Evolutionary conservation across 2,888 invertebrate species (phyloP), one percentile per base, ranked within the genome.

Genomic region (Patella pellucida): DNA sequence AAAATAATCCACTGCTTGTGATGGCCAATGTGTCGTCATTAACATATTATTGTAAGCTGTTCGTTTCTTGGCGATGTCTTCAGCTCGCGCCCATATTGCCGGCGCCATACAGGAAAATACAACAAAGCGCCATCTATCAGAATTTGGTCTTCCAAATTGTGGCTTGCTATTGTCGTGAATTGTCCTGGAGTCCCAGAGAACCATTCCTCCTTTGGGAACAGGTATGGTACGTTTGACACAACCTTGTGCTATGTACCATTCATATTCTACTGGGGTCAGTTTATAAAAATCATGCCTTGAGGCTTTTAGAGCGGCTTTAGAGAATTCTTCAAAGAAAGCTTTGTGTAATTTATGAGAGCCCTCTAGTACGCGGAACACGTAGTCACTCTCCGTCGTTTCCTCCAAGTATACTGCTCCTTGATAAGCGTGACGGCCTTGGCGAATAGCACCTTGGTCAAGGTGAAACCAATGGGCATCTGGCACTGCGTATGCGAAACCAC

Each of bases 111-210:
- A 85, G 9, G 84, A 83, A 74, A 87, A 86, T 2, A 83, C 80
- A 16, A 82, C 81, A 71, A 79, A 83, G 31, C 87, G 79, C 85
- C 85, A 87, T 62, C 85, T 78, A 16, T 79, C 83, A 11, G 79
- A 68, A 71, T 84, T 75, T 14, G 74, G 73, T 12, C 86, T 75
- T 11, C 78, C 82, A 19, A 76, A 16, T 14, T 76, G 71, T 31
- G 86, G 86, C 69, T 78, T 79, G 3, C 81, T 82, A 56, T 86
- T 85, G 9, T 84, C 86, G 68, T 87, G 87, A 11, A 87, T 83
- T 5, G 81, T 74, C 41, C 86, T 71, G 0, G 86, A 87, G 76
- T 87, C 87, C 87, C 87, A 87, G 12, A 87, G 72, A 19, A 86
- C 83, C 73, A 87, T 81, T 16, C 86, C 86, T 16, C 87, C 87